Evolutionary conservation across 2,888 invertebrate species (phyloP).

Genomic region (Petrolisthes manimaculis): DNA sequence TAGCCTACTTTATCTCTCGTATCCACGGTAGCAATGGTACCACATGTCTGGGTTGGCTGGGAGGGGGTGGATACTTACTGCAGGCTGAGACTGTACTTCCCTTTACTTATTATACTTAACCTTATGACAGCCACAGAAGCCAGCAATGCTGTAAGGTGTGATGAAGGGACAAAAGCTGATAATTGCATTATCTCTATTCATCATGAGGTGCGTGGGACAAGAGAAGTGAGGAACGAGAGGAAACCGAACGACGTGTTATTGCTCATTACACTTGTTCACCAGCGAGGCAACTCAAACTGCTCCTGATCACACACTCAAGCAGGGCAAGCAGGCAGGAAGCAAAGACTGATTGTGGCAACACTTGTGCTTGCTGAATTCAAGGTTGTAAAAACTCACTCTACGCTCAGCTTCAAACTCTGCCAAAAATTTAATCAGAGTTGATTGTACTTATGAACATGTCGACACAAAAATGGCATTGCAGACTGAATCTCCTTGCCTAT

Average conservation of each 20-base stretch:
- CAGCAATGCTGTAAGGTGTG: too few species aligned
- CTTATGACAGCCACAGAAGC: too few species aligned
- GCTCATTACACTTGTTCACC: slow-evolving; percentile 1
- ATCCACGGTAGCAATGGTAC: too few species aligned
- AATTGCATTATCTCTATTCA: not conserved
- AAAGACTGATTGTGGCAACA: too few species aligned
- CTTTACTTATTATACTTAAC: too few species aligned
- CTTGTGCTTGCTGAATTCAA: not conserved
- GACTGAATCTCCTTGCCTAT: too few species aligned
- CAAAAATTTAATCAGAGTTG: not conserved
- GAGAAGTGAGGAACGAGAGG: not conserved
- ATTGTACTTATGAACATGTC: not conserved
- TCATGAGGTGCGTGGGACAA: not conserved
- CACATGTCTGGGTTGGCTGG: too few species aligned
- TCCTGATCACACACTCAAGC: not conserved
- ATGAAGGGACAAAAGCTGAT: too few species aligned
- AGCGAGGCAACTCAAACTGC: not conserved
- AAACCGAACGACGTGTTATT: not conserved
- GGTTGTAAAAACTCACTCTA: not conserved
- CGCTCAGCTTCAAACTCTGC: not conserved
- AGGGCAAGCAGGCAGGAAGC: not conserved
- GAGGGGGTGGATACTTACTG: too few species aligned
- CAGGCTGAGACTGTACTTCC: too few species aligned
- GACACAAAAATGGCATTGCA: too few species aligned
- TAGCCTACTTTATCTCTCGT: too few species aligned